Percentiles rank a stretch among this genome's conserved stretches.
These are phyloP conservation scores for Arbacia lixula DNA, from an alignment of 53 echinoderm and acorn worm genomes.

Conservation along the genomic window DNA sequence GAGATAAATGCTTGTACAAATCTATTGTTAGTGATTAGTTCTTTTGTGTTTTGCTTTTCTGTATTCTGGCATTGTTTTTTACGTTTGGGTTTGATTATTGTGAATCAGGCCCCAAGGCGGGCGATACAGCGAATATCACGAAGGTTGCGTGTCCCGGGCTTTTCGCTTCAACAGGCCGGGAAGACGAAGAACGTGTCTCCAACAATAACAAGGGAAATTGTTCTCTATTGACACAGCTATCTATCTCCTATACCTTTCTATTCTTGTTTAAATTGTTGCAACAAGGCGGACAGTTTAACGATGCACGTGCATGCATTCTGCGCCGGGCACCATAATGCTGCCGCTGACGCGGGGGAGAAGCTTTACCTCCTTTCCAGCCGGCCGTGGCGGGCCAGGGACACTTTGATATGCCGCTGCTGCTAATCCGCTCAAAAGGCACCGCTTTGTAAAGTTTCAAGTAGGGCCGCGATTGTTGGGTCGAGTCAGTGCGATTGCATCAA, in stretches of 20 bases:
- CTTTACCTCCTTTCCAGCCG: too few species aligned
- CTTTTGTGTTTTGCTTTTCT: too few species aligned
- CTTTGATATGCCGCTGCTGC: slow-evolving; percentile 18
- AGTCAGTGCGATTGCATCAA: slow-evolving; percentile 7
- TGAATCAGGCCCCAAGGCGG: too few species aligned
- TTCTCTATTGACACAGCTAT: not conserved
- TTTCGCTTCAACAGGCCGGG: too few species aligned
- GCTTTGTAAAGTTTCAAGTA: slow-evolving; percentile 5
- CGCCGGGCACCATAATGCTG: not conserved
- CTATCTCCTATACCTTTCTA: not conserved
- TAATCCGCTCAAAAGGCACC: slow-evolving; percentile 33
- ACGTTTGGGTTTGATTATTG: too few species aligned
- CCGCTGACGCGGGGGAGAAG: not conserved
- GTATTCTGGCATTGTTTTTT: too few species aligned
- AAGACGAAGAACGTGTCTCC: slow-evolving; percentile 11
- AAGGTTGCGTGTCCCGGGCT: too few species aligned
- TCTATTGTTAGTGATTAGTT: too few species aligned
- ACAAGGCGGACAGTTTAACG: slow-evolving; percentile 1
- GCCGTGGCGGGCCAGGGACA: not conserved
- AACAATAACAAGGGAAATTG: slow-evolving; percentile 20
- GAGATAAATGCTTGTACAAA: too few species aligned
- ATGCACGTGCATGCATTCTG: slow-evolving; percentile 11
- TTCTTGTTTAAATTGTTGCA: not conserved
- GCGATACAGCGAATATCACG: too few species aligned
- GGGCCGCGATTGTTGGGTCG: slow-evolving; percentile 19